These are phyloP conservation scores for Lepus timidus DNA, from an alignment of 2,113 vertebrate species.

Conservation along the genomic window DNA sequence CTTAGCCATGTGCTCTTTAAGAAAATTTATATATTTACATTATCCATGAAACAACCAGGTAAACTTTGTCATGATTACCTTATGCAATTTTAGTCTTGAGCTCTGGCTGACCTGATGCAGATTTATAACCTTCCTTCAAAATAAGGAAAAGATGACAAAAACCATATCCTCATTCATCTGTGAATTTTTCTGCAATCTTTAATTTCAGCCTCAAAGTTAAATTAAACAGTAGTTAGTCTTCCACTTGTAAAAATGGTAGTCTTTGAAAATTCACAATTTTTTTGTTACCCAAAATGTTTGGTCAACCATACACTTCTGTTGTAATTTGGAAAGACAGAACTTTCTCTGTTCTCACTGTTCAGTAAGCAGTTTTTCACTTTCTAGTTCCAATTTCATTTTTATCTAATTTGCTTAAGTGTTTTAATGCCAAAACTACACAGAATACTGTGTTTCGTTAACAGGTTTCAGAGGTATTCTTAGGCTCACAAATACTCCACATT, in stretches of 20 bases:
- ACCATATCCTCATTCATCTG: neutral
- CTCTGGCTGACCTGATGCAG: neutral
- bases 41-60: slow-evolving; percentile 1
- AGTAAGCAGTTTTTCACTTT: slow-evolving; percentile 70
- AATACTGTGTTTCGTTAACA: neutral
- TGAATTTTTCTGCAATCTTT: slow-evolving; percentile 41
- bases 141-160: slow-evolving; percentile 1
- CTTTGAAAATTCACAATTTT: slow-evolving; percentile 11
- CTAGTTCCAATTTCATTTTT: slow-evolving; percentile 74
- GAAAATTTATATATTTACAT: neutral
- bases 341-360: slow-evolving; percentile 70
- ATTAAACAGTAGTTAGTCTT: neutral
- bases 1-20: neutral
- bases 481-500: neutral
- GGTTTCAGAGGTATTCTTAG: neutral
- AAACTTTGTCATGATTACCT: slow-evolving; percentile 28
- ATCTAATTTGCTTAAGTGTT: slow-evolving; percentile 61
- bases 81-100: slow-evolving; percentile 18
- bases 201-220: slow-evolving; percentile 26
- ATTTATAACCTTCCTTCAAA: slow-evolving; percentile 57
- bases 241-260: slow-evolving; percentile 32
- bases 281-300: slow-evolving; percentile 30
- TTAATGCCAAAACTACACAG: slow-evolving; percentile 47
- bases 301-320: slow-evolving; percentile 21
- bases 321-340: slow-evolving; percentile 60